Percentiles rank a stretch among this genome's conserved stretches.
Conservation (phyloP, 2,888 invertebrate species). For the Ommatoiulus sabulosus region DNA sequence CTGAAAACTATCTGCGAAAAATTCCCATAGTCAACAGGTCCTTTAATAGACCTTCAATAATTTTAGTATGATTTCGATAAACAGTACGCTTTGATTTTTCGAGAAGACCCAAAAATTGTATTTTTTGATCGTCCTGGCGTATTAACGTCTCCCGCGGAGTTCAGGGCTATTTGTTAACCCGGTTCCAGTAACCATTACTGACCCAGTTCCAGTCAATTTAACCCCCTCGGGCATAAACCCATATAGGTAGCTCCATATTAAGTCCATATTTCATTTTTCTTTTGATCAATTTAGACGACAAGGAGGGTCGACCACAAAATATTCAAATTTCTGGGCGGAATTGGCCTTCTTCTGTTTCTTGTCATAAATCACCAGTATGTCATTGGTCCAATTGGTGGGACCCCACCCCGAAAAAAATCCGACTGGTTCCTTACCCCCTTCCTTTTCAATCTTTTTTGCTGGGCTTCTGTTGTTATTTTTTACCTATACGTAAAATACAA, state of each 20-base stretch:
- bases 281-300: slow-evolving; percentile 47
- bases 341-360: slow-evolving; percentile 38
- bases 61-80: too few relatives aligned
- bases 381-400: slow-evolving; percentile 22
- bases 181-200: background rate
- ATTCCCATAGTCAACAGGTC: too few relatives aligned
- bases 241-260: slow-evolving; percentile 34
- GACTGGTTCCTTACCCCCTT: slow-evolving; percentile 42
- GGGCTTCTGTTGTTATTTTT: slow-evolving; percentile 22
- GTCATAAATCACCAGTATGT: slow-evolving; percentile 19
- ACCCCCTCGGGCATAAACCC: background rate
- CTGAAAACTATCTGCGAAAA: too few relatives aligned
- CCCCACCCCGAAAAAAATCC: slow-evolving; percentile 22
- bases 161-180: background rate
- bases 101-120: too few relatives aligned
- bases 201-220: slow-evolving; percentile 48
- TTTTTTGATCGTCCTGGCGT: background rate
- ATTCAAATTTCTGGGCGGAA: slow-evolving; percentile 51
- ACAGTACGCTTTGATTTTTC: too few relatives aligned
- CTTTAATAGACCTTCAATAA: too few relatives aligned
- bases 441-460: background rate
- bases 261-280: slow-evolving; percentile 52
- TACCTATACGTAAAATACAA: slow-evolving; percentile 6
- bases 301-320: slow-evolving; percentile 49
- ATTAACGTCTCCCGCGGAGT: background rate